Conservation (phyloP, 2,888 invertebrate genomes). For the Mythimna pallens region DNA sequence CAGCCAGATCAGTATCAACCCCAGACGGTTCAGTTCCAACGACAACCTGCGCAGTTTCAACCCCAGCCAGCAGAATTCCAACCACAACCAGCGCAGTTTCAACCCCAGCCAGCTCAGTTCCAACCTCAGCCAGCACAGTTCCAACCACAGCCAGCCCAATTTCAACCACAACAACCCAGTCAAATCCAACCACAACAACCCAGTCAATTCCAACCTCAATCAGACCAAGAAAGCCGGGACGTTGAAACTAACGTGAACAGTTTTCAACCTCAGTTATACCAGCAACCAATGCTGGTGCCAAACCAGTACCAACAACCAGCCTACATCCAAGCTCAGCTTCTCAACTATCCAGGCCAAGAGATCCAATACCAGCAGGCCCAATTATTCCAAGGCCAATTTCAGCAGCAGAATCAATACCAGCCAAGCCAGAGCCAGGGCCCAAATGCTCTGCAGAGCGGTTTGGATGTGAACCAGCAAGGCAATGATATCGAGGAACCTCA, state of each 20-base stretch:
- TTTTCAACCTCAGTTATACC: slow-evolving; percentile 59
- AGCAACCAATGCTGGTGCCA: slow-evolving; percentile 58
- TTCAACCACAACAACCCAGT: slow-evolving; percentile 56
- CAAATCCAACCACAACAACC: slow-evolving; percentile 57
- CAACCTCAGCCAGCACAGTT: slow-evolving; percentile 53
- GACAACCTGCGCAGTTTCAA: slow-evolving; percentile 39
- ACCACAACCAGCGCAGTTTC: slow-evolving; percentile 34
- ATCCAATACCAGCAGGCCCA: slow-evolving; percentile 40
- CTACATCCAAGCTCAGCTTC: slow-evolving; percentile 65
- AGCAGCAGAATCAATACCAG: slow-evolving; percentile 61
- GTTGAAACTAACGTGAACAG: slow-evolving; percentile 58
- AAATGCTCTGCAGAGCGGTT: slow-evolving; percentile 80
- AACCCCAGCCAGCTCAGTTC: slow-evolving; percentile 39
- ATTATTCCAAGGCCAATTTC: slow-evolving; percentile 54
- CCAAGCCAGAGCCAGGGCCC: slow-evolving; percentile 65
- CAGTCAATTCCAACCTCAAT: slow-evolving; percentile 42
- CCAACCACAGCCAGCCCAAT: slow-evolving; percentile 65
- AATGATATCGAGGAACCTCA: slow-evolving; percentile 80
- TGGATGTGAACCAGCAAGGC: slow-evolving; percentile 82
- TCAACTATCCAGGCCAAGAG: slow-evolving; percentile 68
- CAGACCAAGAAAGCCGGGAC: slow-evolving; percentile 55
- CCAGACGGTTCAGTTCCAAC: slow-evolving; percentile 46
- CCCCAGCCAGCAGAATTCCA: slow-evolving; percentile 40
- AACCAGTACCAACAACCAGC: slow-evolving; percentile 63
- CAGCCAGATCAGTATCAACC: slow-evolving; percentile 54